A percentile compares a stretch with the other conserved stretches of the same genome.
phyloP scores from a whole-genome alignment of 2,888 invertebrate genomes.

The Cephus nigrinus region DNA sequence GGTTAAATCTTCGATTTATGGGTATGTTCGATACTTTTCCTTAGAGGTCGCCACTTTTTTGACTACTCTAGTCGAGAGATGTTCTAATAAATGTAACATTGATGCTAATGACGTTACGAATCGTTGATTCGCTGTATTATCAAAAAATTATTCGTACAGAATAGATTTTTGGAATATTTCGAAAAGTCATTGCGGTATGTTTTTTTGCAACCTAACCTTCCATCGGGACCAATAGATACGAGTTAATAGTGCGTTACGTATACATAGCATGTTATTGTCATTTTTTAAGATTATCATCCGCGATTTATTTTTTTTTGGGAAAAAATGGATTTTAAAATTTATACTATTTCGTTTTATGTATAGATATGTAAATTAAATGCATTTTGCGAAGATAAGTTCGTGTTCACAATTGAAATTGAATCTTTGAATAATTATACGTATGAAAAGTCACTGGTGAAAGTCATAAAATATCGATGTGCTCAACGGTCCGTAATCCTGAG shows the following conservation, averaged over 20 bases:
- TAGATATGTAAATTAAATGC: background rate
- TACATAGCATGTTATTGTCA: background rate
- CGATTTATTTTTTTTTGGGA: background rate
- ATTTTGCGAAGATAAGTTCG: background rate
- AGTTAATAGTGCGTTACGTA: background rate
- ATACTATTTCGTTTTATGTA: background rate
- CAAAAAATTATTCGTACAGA: background rate
- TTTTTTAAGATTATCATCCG: background rate
- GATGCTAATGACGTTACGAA: background rate
- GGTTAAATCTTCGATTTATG: background rate
- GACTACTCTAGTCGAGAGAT: background rate
- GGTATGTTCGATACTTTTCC: background rate
- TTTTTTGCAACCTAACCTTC: background rate
- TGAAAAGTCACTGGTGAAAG: background rate
- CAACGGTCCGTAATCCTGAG: background rate
- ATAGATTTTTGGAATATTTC: background rate
- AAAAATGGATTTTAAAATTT: background rate
- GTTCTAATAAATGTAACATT: background rate
- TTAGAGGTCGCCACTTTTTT: background rate
- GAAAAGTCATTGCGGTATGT: background rate
- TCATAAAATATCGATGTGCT: background rate
- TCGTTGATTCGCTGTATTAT: background rate
- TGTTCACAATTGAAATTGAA: background rate
- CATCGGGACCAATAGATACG: background rate
- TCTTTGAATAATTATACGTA: background rate